Base-by-base conservation (phyloP, 1,140 invertebrate genomes). In the Ephestia elutella region DNA sequence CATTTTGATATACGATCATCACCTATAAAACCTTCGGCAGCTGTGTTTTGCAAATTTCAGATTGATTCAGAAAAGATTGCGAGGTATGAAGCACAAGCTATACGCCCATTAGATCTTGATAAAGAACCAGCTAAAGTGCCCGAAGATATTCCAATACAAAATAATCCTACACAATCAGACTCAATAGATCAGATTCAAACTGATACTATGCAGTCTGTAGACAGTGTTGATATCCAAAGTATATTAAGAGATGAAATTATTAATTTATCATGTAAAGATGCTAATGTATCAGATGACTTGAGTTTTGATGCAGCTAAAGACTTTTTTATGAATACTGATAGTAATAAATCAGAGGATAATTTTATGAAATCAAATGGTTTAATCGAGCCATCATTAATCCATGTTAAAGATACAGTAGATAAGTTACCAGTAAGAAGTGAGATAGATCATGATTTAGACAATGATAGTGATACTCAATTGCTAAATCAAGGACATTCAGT, bases 1-100 rank as follows among this genome's bases (percentile, higher is more conserved):
- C 83, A 87, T 68, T 87, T 87, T 50, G 83, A 87, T 65, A 87
- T 87, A 20, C 65, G 85, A 56, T 87, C 85, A 15, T 87, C 85
- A 8, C 85, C 85, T 17, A 87, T 87, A 21, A 87, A 87, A 73
- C 63, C 80, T 11, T 74, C 85, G 1, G 79, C 83, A 5, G 75
- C 79, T 28, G 70, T 78, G 2, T 85, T 87, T 50, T 66, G 73
- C 53, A 87, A 81, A 61, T 85, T 87, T 59, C 82, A 86, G 68
- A 85, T 87, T 15, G 78, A 80, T 64, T 79, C 83, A 0, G 78
- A 83, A 20, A 86, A 85, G 60, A 74, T 87, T 55, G 65, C 71
- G 10, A 82, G 81, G 64, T 81, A 75, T 64, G 74, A 84, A 59
- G 73, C 71, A 18, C 77, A 80, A 76, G 74, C 79, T 2, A 77